Conservation (phyloP, 2,797 vertebrate genomes). For the Paratrypauchen microcephalus region DNA sequence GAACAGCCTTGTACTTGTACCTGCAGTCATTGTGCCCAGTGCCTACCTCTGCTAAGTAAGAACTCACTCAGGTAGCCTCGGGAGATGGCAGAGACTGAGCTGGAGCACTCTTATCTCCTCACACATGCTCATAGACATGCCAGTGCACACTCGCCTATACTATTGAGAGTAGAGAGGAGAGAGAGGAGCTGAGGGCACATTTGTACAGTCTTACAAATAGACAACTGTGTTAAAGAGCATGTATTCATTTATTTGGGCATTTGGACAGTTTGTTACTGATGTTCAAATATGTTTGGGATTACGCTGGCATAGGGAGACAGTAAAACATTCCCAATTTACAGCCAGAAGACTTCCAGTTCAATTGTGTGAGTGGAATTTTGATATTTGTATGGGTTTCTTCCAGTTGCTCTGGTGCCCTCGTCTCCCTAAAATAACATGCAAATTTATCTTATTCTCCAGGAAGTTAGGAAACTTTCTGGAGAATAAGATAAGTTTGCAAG, state of each 20-base stretch:
- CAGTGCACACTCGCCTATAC: constrained; percentile 27
- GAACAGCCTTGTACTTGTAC: constrained; percentile 38
- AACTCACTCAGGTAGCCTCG: constrained; percentile 40
- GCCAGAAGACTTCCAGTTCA: too few relatives aligned
- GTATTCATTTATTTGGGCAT: neutral
- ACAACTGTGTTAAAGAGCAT: constrained; percentile 5
- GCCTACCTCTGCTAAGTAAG: constrained; percentile 18
- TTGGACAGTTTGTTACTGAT: neutral
- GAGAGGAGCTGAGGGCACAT: constrained; percentile 25
- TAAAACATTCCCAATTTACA: too few relatives aligned
- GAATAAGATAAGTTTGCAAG: too few relatives aligned
- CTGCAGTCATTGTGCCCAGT: constrained; percentile 35
- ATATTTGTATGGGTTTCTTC: too few relatives aligned
- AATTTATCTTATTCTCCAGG: too few relatives aligned
- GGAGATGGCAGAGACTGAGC: constrained; percentile 42
- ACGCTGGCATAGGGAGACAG: too few relatives aligned
- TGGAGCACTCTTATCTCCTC: constrained; percentile 43
- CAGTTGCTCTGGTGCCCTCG: too few relatives aligned
- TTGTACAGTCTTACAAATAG: constrained; percentile 10
- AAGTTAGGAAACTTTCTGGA: too few relatives aligned
- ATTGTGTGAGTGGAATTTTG: too few relatives aligned
- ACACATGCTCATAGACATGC: constrained; percentile 31
- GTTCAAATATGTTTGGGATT: too few relatives aligned
- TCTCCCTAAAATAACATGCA: too few relatives aligned
- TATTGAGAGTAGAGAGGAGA: constrained; percentile 15